These are phyloP conservation scores for Catostomus latipinnis DNA, from an alignment of 2,797 vertebrate species.

Conservation along the genomic window DNA sequence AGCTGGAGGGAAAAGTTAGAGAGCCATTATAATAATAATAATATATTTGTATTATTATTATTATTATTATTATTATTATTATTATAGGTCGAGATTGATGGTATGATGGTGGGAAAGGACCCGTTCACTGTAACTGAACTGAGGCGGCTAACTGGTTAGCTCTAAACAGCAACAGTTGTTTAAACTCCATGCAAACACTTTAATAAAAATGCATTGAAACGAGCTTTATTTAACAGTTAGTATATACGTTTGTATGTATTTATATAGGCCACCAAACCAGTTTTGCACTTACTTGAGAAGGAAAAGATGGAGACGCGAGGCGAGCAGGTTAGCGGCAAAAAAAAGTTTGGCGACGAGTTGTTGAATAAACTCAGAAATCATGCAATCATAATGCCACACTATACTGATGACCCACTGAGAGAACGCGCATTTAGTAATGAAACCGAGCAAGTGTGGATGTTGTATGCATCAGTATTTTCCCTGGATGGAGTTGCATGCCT, in stretches of 20 bases:
- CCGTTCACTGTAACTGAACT: constrained; percentile 10
- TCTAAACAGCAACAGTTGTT: constrained; percentile 8
- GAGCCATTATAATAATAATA: background rate
- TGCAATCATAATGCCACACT: constrained; percentile 21
- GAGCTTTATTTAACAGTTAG: background rate
- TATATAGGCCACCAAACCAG: background rate
- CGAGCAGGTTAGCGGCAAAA: constrained; percentile 46
- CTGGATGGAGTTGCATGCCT: constrained; percentile 34
- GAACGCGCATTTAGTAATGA: constrained; percentile 20
- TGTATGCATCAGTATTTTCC: constrained; percentile 34
- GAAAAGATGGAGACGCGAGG: constrained; percentile 32
- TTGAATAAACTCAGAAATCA: constrained; percentile 22
- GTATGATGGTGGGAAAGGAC: background rate
- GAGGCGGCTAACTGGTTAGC: constrained; percentile 39
- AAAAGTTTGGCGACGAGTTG: constrained; percentile 21
- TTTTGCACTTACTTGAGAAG: constrained; percentile 42
- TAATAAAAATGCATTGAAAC: background rate
- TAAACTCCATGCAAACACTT: constrained; percentile 6
- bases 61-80: background rate
- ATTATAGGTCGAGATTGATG: background rate
- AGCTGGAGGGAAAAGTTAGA: constrained; percentile 1
- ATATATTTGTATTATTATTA: background rate
- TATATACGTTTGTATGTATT: background rate
- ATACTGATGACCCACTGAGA: background rate
- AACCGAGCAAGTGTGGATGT: background rate